Base-by-base conservation (phyloP, 2,797 vertebrate species). In the Pogoniulus pusillus region DNA sequence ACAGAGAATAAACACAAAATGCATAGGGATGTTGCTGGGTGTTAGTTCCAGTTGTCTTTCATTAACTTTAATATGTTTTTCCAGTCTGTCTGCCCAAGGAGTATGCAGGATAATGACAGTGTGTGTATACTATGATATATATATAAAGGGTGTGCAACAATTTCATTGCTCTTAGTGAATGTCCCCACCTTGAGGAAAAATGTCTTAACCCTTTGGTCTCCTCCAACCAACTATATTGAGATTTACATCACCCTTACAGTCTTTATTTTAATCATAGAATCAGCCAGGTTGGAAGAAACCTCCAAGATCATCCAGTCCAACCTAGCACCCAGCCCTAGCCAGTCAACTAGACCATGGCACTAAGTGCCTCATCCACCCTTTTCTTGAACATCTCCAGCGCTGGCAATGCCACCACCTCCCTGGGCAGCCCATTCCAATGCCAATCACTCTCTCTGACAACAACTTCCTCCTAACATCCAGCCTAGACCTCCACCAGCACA, bases 51-150 rank as follows among this genome's bases (percentile, higher is more conserved):
- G 16, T 81, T 85, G 72, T 63, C n/a, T 75, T 93, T 72, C 80
- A 54, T 72, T 90, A 66, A 78, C 24, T 81, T 91, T 34, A 69
- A 93, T 82, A 85, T 6, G 13, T 78, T 94, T 94, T 95, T 87
- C 91, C 91, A 85, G 73, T 34, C 55, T 89, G 12, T 54, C 35
- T 85, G 79, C 91, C 93, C 92, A 84, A 90, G 26, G 32, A 66
- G 69, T 83, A 18, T 43, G 35, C 51, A 85, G 76, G 63, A 80
- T 66, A 51, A 82, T 47, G 59, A 49, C 15, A 20, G 9, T 83
- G 9, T 82, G n/a, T 35, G 5, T 41, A 70, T 53, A 84, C 58
- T 73, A 70, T 76, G 85, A 92, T 53, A 77, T 73, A 84, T 73
- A 84, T 29, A 45, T 75, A 55, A 84, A 74, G 87, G 69, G 71